These are phyloP conservation scores for Anser brachyrhynchus DNA, from an alignment of 2,113 vertebrate species.

Conservation along the genomic window DNA sequence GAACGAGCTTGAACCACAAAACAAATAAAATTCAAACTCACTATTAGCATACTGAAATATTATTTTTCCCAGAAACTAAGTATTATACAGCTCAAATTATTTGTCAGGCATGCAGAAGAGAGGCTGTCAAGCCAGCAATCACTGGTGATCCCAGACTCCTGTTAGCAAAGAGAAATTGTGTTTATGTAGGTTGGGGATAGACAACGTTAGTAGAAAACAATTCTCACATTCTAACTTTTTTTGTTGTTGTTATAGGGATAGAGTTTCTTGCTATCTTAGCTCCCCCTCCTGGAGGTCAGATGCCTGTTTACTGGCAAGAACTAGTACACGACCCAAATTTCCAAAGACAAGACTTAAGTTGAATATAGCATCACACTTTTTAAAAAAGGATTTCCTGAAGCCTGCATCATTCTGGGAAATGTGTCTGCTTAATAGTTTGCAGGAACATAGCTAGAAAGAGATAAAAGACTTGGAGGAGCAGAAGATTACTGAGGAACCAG, in stretches of 20 bases:
- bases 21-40: background rate
- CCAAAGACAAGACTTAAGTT: background rate
- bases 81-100: background rate
- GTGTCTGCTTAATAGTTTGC: background rate
- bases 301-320: background rate
- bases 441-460: background rate
- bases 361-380: background rate
- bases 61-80: background rate
- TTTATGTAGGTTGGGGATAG: background rate
- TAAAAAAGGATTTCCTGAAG: background rate
- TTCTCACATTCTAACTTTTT: no score
- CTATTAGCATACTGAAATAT: background rate
- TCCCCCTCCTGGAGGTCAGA: slow-evolving; percentile 45
- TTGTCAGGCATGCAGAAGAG: background rate
- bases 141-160: background rate
- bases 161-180: background rate
- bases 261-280: background rate
- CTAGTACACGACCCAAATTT: background rate
- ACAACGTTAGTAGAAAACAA: no score
- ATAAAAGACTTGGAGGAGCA: background rate
- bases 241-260: background rate
- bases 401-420: background rate
- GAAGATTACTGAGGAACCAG: background rate
- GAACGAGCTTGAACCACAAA: background rate
- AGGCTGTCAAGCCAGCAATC: fast-evolving